These are phyloP conservation scores for Galerucella calmariensis DNA, from an alignment of 2,888 invertebrate genomes.

Conservation along the genomic window DNA sequence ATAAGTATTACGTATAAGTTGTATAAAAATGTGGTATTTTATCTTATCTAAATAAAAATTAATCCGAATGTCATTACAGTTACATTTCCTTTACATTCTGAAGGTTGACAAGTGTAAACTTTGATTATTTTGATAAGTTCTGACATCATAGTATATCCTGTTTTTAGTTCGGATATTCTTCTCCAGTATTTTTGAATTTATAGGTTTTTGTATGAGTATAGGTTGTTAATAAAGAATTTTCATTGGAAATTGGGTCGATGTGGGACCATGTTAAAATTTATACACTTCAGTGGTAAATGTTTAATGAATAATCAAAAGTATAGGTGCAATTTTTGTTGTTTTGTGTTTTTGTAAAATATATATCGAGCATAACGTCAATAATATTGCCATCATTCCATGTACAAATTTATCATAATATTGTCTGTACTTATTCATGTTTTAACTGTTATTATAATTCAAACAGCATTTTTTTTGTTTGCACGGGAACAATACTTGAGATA, in stretches of 20 bases:
- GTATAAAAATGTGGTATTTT: not conserved
- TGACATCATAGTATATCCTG: not conserved
- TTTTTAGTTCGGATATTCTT: not conserved
- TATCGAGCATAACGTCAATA: not conserved
- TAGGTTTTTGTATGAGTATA: not conserved
- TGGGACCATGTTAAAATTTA: slow-evolving; percentile 6
- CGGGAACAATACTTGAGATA: too few species aligned
- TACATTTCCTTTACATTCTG: not conserved
- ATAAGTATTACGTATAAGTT: not conserved
- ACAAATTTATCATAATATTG: slow-evolving; percentile 14
- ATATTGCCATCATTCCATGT: slow-evolving; percentile 33
- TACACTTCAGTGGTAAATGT: not conserved
- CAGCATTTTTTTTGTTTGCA: not conserved
- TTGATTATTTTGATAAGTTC: not conserved
- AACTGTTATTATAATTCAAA: not conserved
- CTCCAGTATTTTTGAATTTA: not conserved
- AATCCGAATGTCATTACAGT: too few species aligned
- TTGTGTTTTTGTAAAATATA: slow-evolving; percentile 12
- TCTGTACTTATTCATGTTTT: slow-evolving; percentile 14
- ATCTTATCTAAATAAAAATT: not conserved
- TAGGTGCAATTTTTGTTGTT: slow-evolving; percentile 30
- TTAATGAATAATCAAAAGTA: not conserved
- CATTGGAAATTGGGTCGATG: not conserved
- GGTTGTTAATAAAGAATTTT: not conserved
- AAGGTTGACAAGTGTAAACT: not conserved